These are phyloP conservation scores for Notechis scutatus DNA, from an alignment of 2,113 vertebrate genomes.

Conservation along the genomic window DNA sequence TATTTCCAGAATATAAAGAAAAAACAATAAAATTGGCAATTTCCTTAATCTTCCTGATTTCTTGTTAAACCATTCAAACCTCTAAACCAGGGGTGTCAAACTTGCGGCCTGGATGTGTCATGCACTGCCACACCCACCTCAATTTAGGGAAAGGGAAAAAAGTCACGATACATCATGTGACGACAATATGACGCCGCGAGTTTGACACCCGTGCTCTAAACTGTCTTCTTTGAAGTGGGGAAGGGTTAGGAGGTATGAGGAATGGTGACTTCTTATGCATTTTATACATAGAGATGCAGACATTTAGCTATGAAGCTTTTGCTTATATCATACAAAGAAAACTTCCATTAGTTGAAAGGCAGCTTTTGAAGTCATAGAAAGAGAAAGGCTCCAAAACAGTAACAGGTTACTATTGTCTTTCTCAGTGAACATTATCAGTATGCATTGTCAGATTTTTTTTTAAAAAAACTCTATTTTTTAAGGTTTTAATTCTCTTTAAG, in stretches of 20 bases:
- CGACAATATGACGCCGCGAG: rapidly evolving
- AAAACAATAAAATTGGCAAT: not conserved
- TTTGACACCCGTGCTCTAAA: no score
- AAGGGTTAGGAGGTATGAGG: not conserved
- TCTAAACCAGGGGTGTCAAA: not conserved
- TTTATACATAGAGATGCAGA: not conserved
- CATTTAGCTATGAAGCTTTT: not conserved
- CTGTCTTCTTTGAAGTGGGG: not conserved
- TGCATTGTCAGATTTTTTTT: not conserved
- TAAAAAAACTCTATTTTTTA: not conserved
- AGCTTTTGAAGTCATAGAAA: not conserved
- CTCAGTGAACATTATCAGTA: not conserved
- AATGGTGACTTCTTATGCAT: not conserved
- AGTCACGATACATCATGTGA: no score
- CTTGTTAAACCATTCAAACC: not conserved
- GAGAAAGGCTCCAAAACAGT: not conserved
- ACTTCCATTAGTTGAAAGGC: not conserved
- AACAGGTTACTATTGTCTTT: not conserved
- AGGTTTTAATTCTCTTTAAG: not conserved
- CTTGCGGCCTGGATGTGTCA: no score
- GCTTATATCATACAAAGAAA: not conserved
- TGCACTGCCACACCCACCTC: no score
- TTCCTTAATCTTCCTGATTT: not conserved
- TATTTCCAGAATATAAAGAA: slow-evolving; percentile 16
- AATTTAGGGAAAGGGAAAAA: no score